Conservation (phyloP, 1,140 invertebrate species). For the Luehdorfia chinensis region DNA sequence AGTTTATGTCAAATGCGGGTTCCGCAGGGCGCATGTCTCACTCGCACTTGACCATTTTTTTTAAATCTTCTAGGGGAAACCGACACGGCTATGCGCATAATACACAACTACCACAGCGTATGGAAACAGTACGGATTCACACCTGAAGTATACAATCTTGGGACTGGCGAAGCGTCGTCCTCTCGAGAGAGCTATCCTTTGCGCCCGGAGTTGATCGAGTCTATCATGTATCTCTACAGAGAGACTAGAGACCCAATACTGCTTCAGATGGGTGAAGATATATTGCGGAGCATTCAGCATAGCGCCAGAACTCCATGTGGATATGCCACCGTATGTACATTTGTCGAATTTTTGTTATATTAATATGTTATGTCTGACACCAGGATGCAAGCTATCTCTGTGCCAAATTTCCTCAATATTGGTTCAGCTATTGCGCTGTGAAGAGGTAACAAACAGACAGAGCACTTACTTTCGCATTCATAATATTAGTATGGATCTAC, state of each 20-base stretch:
- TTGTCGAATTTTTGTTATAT: slow-evolving; percentile 1
- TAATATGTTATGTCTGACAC: background rate
- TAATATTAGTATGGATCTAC: too few relatives aligned
- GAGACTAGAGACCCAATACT: slow-evolving; percentile 95
- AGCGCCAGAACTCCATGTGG: slow-evolving; percentile 96
- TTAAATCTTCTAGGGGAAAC: slow-evolving; percentile 84
- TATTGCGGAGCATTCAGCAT: slow-evolving; percentile 92
- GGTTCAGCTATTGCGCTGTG: too few relatives aligned
- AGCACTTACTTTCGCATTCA: too few relatives aligned
- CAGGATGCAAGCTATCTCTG: too few relatives aligned
- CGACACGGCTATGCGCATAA: slow-evolving; percentile 92
- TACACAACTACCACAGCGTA: slow-evolving; percentile 97
- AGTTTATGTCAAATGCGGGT: too few relatives aligned
- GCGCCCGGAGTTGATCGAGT: slow-evolving; percentile 97
- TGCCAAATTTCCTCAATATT: too few relatives aligned
- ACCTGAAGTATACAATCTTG: slow-evolving; percentile 98
- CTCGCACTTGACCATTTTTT: too few relatives aligned
- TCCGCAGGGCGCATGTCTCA: too few relatives aligned
- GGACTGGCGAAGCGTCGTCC: slow-evolving; percentile 87
- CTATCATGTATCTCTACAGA: slow-evolving; percentile 97
- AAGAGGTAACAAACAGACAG: too few relatives aligned
- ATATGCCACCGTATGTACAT: slow-evolving; percentile 92
- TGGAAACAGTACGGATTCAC: slow-evolving; percentile 98
- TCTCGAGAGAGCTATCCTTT: slow-evolving; percentile 96
- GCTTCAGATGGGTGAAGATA: slow-evolving; percentile 93